Base-by-base conservation (phyloP, 2,797 vertebrate species). In the Rhyacichthys aspro region DNA sequence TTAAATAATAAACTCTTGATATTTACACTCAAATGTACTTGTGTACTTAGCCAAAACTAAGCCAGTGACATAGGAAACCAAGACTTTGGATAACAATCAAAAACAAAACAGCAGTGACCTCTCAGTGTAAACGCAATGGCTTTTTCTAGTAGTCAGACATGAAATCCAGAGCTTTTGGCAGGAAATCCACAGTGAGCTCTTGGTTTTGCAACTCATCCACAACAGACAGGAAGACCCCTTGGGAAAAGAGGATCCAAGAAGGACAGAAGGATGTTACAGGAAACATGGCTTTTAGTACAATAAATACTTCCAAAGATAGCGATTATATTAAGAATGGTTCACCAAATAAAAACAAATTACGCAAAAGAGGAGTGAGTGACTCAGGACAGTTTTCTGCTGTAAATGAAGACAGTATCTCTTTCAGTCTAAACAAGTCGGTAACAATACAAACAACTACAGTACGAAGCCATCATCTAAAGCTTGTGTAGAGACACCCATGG, bases 211-310 rank as follows among this genome's bases (percentile, higher is more conserved):
- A 61, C 66, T 88, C 79, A 85, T 85, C 83, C 54, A 9, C 74
- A 77, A 78, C 76, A 83, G 83, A 84, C 74, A 70, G 86, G 79
- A 85, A 86, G 84, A 87, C 86, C 85, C 82, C 74, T 85, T 46
- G 73, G 74, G 47, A 64, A 80, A 39, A 15, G 44, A 6, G 43
- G 34, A 32, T 69, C 59, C 61, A 54, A 72, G 59, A 62, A 46
- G 65, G 74, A 73, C 57, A 57, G 49, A 23, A 42, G 14, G 65
- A 53, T 62, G 69, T 80, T 67, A 68, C 47, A 8, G 59, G 56
- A 70, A 79, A 62, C 34, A 54, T 7, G 9, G 8, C 47, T 63
- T 55, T 63, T 14, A 62, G 53, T 36, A 34, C 19, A 59, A 57
- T 38, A 72, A 70, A 82, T 73, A 65, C 52, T 69, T 64, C n/a